Conservation (phyloP, 2,888 invertebrate genomes). For the Cryptocephalus moraei region DNA sequence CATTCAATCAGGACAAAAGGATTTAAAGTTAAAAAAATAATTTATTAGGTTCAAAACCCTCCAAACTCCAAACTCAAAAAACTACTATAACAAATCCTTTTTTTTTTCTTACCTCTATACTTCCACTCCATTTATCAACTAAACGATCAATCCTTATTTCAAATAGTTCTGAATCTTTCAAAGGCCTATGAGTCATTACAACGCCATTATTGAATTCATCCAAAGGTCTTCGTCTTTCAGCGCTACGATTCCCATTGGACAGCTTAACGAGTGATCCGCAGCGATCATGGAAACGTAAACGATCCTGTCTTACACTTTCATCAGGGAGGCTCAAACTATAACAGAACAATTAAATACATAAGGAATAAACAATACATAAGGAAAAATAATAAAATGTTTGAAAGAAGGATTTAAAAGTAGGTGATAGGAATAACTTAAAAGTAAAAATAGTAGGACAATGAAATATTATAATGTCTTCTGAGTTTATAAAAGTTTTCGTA, state of each 20-base stretch:
- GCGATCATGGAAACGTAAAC: conserved; percentile 74
- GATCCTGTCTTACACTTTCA: conserved; percentile 42
- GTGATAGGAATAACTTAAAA: too few species aligned
- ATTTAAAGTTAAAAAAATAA: too few species aligned
- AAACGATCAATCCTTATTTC: conserved; percentile 89
- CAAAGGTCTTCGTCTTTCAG: conserved; percentile 76
- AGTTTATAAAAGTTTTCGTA: too few species aligned
- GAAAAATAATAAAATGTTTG: too few species aligned
- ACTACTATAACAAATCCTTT: too few species aligned
- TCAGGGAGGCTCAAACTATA: conserved; percentile 33
- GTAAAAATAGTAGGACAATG: too few species aligned
- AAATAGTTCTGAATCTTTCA: conserved; percentile 82
- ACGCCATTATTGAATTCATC: conserved; percentile 96
- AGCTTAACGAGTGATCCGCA: conserved; percentile 83
- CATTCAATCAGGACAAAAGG: too few species aligned
- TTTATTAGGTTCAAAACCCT: too few species aligned
- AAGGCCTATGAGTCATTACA: conserved; percentile 84
- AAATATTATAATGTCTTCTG: too few species aligned
- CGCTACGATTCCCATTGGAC: conserved; percentile 70
- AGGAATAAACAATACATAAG: too few species aligned
- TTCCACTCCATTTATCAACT: conserved; percentile 93
- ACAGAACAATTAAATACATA: background rate
- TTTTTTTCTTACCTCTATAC: conserved; percentile 62
- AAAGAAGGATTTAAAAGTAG: too few species aligned
- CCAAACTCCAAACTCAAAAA: too few species aligned